Conservation (phyloP, 2,888 invertebrate species). For the Steromphala cineraria region DNA sequence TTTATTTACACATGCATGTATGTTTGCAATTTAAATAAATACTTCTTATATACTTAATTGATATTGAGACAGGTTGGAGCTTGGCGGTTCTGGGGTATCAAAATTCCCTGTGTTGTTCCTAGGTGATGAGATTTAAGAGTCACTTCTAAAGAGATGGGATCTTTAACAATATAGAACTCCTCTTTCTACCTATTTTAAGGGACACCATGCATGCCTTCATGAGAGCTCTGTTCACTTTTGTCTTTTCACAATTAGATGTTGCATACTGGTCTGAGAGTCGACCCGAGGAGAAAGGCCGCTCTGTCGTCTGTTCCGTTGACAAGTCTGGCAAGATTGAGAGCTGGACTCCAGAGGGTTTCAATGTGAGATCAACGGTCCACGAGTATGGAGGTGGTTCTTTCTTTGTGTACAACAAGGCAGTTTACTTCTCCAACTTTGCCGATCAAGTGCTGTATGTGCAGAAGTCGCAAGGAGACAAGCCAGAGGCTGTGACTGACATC, state of each 20-base stretch:
- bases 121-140: no score
- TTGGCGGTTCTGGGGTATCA: no score
- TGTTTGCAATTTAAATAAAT: no score
- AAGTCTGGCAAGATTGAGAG: slow-evolving; percentile 36
- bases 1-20: no score
- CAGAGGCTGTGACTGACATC: slow-evolving; percentile 59
- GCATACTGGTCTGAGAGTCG: slow-evolving; percentile 71
- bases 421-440: slow-evolving; percentile 70
- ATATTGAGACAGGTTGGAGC: no score
- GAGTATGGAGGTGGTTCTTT: slow-evolving; percentile 76
- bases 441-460: slow-evolving; percentile 71
- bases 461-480: slow-evolving; percentile 43
- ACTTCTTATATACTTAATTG: no score
- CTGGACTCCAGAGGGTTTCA: slow-evolving; percentile 70
- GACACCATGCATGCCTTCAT: no score
- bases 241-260: slow-evolving; percentile 48
- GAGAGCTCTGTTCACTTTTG: neutral
- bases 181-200: no score
- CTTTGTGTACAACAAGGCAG: slow-evolving; percentile 61
- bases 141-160: no score
- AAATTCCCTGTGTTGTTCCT: no score
- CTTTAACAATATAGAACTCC: no score
- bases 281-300: slow-evolving; percentile 67
- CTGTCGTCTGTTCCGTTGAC: slow-evolving; percentile 66
- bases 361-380: slow-evolving; percentile 72